Base-by-base conservation (phyloP, 2,113 vertebrate species). In the Onychostoma macrolepis region DNA sequence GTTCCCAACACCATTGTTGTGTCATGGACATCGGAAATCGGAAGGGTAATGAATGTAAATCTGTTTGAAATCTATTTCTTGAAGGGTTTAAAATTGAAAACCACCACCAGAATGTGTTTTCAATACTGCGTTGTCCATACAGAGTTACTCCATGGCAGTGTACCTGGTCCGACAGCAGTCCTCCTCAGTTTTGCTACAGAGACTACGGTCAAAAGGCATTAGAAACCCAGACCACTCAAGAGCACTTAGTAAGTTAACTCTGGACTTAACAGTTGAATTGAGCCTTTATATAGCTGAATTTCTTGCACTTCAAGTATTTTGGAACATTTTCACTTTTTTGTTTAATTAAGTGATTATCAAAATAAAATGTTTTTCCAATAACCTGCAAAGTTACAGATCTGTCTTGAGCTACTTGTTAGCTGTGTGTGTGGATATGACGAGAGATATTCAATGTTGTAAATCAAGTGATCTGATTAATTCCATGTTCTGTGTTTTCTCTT, bases 81-180 rank as follows among this genome's bases (percentile, higher is more conserved):
- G 45, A 19, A 30, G 26, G 15, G 4, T 26, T 6, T 85, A 12
- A 61, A 45, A 53, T 78, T 50, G n/a, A 48, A 58, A 26, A 6
- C 6, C 36, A 26, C 1, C 58, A 36, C 21, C 21, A 45, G 28
- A 72, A 53, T 30, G 38, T 45, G 33, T 67, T 65, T 87, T 56
- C 41, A 80, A 6, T 28, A 6, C 15, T 33, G 24, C 58, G 45
- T 80, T 65, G 21, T 86, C 36, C 36, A 88, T 93, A 21, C 88
- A 99, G 98, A 98, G 95, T 93, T 99, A 98, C 93, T 99, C 98
- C 90, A 97, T 99, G 98, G 98, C 98, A 76, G 98, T 99, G 67
- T 99, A 99, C 94, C 96, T 99, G 87, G 98, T 99, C 77, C 97
- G 98, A 93, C 98, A 99, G 94, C 96, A 99, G 93, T 98, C 98